These are phyloP conservation scores for Jordanella pulchra DNA, from an alignment of 2,797 vertebrate genomes.

Conservation along the genomic window DNA sequence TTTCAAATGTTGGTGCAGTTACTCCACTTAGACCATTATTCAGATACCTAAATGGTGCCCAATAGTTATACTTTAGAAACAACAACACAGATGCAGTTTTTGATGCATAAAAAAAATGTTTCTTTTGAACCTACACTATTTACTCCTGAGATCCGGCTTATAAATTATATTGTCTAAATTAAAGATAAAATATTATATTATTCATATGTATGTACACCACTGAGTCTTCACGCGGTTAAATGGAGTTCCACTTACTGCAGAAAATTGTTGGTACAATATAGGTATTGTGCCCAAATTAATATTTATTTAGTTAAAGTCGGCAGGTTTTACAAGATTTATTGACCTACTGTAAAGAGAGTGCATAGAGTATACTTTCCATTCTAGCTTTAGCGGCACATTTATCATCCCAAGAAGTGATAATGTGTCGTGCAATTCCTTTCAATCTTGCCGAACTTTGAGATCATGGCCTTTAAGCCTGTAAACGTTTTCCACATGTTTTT, in stretches of 20 bases:
- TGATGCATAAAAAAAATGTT: neutral
- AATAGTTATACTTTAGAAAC: neutral
- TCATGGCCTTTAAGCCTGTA: conserved; percentile 64
- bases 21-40: neutral
- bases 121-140: neutral
- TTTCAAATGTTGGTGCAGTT: neutral
- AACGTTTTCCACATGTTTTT: conserved; percentile 79
- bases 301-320: neutral
- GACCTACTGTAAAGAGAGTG: neutral
- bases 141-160: neutral
- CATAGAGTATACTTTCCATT: conserved; percentile 35
- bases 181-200: neutral
- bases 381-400: conserved; percentile 70
- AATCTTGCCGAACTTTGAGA: conserved; percentile 67
- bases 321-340: neutral
- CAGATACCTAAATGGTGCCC: neutral
- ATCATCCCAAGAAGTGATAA: conserved; percentile 75
- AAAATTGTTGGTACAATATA: neutral
- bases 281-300: neutral
- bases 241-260: neutral
- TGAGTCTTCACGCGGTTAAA: neutral
- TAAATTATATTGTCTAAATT: neutral
- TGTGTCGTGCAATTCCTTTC: conserved; percentile 58
- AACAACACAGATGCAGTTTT: neutral
- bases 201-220: neutral